Percentiles rank a stretch among this genome's conserved stretches.
Evolutionary conservation across 2,113 vertebrate genomes (phyloP).

Genomic region (Gymnorhina tibicen): DNA sequence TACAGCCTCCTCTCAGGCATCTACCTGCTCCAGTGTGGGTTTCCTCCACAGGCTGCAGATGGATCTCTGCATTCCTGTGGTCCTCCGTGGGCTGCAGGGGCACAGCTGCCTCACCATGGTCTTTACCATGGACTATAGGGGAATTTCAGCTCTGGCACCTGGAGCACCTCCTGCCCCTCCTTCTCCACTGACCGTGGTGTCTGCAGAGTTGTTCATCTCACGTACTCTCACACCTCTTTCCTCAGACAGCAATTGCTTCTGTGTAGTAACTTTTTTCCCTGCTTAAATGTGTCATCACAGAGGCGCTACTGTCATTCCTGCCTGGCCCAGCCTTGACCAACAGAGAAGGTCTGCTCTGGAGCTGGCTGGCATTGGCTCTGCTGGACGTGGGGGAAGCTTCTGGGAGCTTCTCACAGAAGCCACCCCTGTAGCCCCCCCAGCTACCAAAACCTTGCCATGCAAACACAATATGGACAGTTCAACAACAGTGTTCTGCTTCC

Average conservation of each 20-base stretch:
- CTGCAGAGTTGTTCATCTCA: not conserved
- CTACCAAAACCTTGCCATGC: not conserved
- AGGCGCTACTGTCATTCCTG: not conserved
- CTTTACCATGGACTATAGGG: not conserved
- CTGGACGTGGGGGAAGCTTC: not conserved
- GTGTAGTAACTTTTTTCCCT: not conserved
- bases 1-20: not conserved
- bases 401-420: not conserved
- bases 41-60: not conserved
- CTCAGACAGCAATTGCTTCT: not conserved
- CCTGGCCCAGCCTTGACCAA: not conserved
- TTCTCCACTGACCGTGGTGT: not conserved
- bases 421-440: fast-evolving
- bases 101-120: not conserved
- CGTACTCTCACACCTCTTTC: not conserved
- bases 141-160: fast-evolving
- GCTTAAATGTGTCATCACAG: not conserved
- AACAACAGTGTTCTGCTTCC: not conserved
- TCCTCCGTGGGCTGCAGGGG: not conserved
- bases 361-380: not conserved
- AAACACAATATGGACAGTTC: not conserved
- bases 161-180: not conserved
- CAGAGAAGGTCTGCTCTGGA: not conserved
- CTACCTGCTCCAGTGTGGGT: not conserved
- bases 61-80: not conserved